Evolutionary conservation across 2,113 vertebrate species (phyloP).

Genomic region (Collichthys lucidus): DNA sequence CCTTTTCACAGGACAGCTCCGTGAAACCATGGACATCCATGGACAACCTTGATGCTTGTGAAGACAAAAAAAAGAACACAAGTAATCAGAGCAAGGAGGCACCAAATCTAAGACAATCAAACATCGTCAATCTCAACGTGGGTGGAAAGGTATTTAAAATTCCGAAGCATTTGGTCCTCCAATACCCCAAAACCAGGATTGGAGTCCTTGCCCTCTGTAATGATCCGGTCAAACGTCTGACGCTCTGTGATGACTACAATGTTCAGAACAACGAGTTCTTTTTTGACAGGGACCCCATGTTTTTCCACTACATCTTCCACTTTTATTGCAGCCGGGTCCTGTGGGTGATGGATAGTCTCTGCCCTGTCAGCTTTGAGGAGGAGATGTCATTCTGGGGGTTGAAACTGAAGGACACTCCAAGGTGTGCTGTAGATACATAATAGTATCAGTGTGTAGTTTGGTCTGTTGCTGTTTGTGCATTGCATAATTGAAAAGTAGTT

Average conservation of each 20-base stretch:
- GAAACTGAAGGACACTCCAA: constrained; percentile 86
- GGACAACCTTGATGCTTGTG: constrained; percentile 79
- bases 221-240: constrained; percentile 84
- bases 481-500: background rate
- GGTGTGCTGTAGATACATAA: constrained; percentile 49
- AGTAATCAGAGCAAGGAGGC: background rate
- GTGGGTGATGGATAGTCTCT: constrained; percentile 91
- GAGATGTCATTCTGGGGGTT: constrained; percentile 92
- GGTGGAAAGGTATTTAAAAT: constrained; percentile 89
- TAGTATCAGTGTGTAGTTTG: background rate
- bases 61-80: background rate
- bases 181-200: constrained; percentile 86
- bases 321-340: constrained; percentile 90
- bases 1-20: constrained; percentile 87
- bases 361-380: constrained; percentile 89
- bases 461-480: constrained; percentile 23
- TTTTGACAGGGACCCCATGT: constrained; percentile 90
- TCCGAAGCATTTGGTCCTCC: constrained; percentile 79
- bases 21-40: constrained; percentile 90
- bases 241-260: constrained; percentile 91
- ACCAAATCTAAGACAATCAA: constrained; percentile 67
- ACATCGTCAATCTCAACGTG: constrained; percentile 87
- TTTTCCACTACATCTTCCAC: constrained; percentile 92
- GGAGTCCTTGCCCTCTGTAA: constrained; percentile 86
- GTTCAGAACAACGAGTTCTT: constrained; percentile 90